These are phyloP conservation scores for Rutpela maculata DNA, from an alignment of 2,888 invertebrate genomes.

Conservation along the genomic window DNA sequence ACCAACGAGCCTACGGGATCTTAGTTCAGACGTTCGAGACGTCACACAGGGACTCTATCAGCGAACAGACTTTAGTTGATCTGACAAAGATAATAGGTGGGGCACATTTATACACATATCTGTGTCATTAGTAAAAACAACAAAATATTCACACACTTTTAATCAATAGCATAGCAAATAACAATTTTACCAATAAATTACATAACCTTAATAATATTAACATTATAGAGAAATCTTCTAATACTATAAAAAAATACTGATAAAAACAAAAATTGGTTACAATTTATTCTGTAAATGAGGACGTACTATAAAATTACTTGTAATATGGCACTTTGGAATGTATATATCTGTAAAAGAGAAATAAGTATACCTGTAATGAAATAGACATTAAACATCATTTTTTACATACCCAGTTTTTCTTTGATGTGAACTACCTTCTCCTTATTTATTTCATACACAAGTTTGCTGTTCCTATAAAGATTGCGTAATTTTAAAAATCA, in stretches of 20 bases:
- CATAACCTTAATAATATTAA: not conserved
- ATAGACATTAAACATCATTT: not conserved
- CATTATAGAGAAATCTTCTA: not conserved
- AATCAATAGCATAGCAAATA: not conserved
- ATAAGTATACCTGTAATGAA: not conserved
- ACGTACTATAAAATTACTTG: constrained; percentile 22
- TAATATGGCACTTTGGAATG: constrained; percentile 36
- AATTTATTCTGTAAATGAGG: constrained; percentile 38
- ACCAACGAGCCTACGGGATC: too few species aligned
- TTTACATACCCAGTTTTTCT: constrained; percentile 64
- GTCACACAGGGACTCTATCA: too few species aligned
- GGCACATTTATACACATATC: too few species aligned
- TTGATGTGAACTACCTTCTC: constrained; percentile 56
- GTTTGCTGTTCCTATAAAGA: constrained; percentile 55
- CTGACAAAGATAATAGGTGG: too few species aligned
- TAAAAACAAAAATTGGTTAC: constrained; percentile 27
- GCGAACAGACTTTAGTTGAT: too few species aligned
- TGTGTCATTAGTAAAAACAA: too few species aligned
- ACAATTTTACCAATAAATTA: not conserved
- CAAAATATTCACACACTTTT: not conserved
- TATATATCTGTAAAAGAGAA: constrained; percentile 32
- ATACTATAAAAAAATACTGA: constrained; percentile 9
- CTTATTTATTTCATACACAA: constrained; percentile 57
- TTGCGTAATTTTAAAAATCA: not conserved
- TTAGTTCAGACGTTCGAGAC: too few species aligned